A percentile compares a stretch with the other conserved stretches of the same genome.
Evolutionary conservation across 1,140 invertebrate genomes (phyloP).

Genomic region (Diplogasteroides magnus): DNA sequence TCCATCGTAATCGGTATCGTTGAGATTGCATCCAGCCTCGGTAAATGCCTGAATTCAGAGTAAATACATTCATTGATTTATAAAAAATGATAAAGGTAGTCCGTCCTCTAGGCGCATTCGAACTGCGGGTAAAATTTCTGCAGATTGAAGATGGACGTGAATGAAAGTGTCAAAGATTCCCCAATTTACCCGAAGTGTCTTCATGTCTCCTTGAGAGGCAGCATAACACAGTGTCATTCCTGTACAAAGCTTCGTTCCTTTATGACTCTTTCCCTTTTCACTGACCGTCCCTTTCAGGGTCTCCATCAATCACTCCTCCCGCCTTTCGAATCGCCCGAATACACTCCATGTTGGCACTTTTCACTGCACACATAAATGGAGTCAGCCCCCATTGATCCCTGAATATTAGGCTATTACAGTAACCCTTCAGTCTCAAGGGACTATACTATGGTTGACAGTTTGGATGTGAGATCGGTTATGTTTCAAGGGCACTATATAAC

Average conservation of each 20-base stretch:
- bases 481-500: too few species aligned
- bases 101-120: background rate
- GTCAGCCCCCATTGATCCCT: constrained; percentile 51
- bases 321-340: constrained; percentile 42
- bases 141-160: too few species aligned
- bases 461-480: too few species aligned
- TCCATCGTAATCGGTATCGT: constrained; percentile 47
- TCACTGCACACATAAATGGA: constrained; percentile 43
- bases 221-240: constrained; percentile 50
- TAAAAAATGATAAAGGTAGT: background rate
- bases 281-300: constrained; percentile 36
- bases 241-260: too few species aligned
- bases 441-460: too few species aligned
- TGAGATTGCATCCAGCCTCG: constrained; percentile 46
- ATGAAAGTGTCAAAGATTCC: too few species aligned
- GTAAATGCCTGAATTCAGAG: constrained; percentile 34
- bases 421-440: too few species aligned
- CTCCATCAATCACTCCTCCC: constrained; percentile 39
- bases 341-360: constrained; percentile 39
- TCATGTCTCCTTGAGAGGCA: constrained; percentile 41
- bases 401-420: too few species aligned
- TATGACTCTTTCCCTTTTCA: too few species aligned
- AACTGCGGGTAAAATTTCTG: too few species aligned
- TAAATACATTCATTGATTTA: too few species aligned
- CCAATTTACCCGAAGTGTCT: too few species aligned